Base-by-base conservation (phyloP, 2,113 vertebrate genomes). In the Pimephales promelas region DNA sequence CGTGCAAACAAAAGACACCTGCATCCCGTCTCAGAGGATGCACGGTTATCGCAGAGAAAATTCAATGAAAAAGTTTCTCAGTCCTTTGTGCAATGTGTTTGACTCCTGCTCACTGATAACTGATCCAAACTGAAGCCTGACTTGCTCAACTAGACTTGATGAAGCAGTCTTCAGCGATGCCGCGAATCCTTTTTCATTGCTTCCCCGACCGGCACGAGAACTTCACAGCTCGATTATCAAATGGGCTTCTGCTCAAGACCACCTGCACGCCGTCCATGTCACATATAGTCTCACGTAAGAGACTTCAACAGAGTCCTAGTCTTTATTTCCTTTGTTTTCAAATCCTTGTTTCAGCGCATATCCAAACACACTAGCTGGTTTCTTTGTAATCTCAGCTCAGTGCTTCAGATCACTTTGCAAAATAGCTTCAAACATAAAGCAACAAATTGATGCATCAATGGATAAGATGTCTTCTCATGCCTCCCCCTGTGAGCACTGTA, bases 1-100 rank as follows among this genome's bases (percentile, higher is more conserved):
- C 0, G 97, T 97, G 92, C 97, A 99, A 74, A 96, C 95, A 40
- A 99, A 95, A 3, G 97, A 99, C 80, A 99, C 98, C 93, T 99
- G 97, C 98, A 99, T 99, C 86, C 79, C 88, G 90, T 64, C 86
- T 82, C 2, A 9, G 18, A 71, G 20, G 62, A 77, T 22, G 56
- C 73, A 34, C 57, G 16, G 13, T 14, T 71, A 64, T 54, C 81
- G 66, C 64, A 14, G 18, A 80, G 34, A 54, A 54, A 45, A 18
- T 8, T 59, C 16, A 34, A 1, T 31, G 34, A 16, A 22, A 59
- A 40, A 47, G 64, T 43, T 77, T 47, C 31, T 68, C 16, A 9
- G 73, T 59, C 82, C 22, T 81, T 68, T 61, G 57, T 64, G 26
- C 26, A 62, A 14, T 14, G 59, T 34, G 36, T 20, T 75, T 80